Base-by-base conservation (phyloP, 2,888 invertebrate genomes). In the Cosmorhoe ocellata region DNA sequence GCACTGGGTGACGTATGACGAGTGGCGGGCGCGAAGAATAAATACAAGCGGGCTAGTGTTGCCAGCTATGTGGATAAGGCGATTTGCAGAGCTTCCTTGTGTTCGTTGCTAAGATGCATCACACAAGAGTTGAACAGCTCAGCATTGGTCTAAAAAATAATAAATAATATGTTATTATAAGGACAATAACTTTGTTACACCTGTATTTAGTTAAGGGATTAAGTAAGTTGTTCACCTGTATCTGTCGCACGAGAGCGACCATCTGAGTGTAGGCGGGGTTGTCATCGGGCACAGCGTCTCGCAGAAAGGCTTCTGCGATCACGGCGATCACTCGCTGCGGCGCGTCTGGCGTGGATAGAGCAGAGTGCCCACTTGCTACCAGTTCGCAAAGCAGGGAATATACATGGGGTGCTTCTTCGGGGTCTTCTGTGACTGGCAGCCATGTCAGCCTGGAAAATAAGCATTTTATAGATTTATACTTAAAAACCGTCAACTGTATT, bases 321-420 rank as follows among this genome's bases (percentile, higher is more conserved):
- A 97, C 95, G 62, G 93, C 93, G 64, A 99, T 92, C 60, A 99
- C 94, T 59, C 94, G 93, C 53, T 97, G 97, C 71, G 99, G 92
- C 83, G 99, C 99, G 66, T 94, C 92, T 71, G 98, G 97, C 74
- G 97, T 94, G 51, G 93, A 93, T 56, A 99, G 93, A 50, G 94
- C 91, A 12, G 96, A 94, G 90, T 99, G 96, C 75, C 98, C 98
- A 67, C 93, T 92, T 83, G 98, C 97, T 59, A 98, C 95, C 64
- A 99, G 92, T 91, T 99, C 98, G 89, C 98, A 98, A 62, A 99
- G 91, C 82, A 98, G 97, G 50, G 95, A 96, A 83, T 99, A 99
- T 58, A 99, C 96, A 77, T 98, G 97, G 14, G 96, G 96, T 39
- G 98, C 96, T 88, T 99, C 99, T 66, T 99, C 99, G 9, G 94